phyloP scores from a whole-genome alignment of 2,113 vertebrate species.

The Triplophysa tibetana region DNA sequence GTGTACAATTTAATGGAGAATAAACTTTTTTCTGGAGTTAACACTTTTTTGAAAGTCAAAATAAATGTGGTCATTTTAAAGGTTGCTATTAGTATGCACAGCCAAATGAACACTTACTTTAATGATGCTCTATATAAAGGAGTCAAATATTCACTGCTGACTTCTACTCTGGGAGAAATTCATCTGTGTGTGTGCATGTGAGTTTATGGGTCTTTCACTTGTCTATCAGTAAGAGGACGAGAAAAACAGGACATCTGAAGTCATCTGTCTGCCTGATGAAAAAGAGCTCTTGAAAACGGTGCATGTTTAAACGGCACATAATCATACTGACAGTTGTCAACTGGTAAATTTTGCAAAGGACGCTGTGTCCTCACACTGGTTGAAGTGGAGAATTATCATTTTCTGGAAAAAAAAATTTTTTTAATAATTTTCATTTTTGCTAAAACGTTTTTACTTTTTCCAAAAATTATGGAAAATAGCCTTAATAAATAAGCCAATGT shows the following conservation, averaged over 20 bases:
- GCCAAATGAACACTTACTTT: constrained; percentile 24
- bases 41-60: constrained; percentile 9
- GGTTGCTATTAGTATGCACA: constrained; percentile 48
- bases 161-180: constrained; percentile 7
- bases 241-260: not conserved
- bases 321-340: not conserved
- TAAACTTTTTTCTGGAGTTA: constrained; percentile 30
- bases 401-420: not conserved
- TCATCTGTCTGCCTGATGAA: not conserved
- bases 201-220: not conserved
- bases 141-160: constrained; percentile 27
- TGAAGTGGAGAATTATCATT: not conserved
- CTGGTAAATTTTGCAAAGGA: not conserved
- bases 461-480: no score
- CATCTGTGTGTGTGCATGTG: constrained; percentile 1
- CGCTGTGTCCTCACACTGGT: not conserved
- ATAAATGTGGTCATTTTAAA: constrained; percentile 26
- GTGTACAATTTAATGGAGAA: constrained; percentile 26
- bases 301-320: not conserved
- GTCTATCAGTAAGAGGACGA: not conserved
- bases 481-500: no score
- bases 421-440: no score
- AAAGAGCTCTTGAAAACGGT: not conserved
- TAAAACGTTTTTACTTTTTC: no score
- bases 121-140: constrained; percentile 29